A percentile compares a stretch with the other conserved stretches of the same genome.
These are phyloP conservation scores for Zaprionus camerounensis DNA, from an alignment of 1,140 invertebrate species.

Conservation along the genomic window DNA sequence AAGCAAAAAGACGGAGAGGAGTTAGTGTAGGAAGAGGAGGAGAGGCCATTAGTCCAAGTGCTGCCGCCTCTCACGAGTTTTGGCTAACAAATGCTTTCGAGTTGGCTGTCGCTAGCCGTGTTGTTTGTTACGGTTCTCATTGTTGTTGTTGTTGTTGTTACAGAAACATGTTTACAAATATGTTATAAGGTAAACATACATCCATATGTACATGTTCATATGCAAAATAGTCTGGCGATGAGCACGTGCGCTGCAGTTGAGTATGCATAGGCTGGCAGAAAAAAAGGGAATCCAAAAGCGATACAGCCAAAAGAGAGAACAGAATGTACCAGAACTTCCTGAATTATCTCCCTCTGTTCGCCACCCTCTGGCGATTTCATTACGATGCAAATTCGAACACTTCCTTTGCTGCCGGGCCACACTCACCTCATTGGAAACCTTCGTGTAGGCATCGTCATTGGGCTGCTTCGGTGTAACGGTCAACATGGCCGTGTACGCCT, in stretches of 20 bases:
- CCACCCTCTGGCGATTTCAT: slow-evolving; percentile 29
- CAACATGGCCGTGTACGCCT: slow-evolving; percentile 95
- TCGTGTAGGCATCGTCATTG: slow-evolving; percentile 90
- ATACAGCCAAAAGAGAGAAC: slow-evolving; percentile 25
- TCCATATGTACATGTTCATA: slow-evolving; percentile 9
- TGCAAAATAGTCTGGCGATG: slow-evolving; percentile 47
- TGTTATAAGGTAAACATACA: background rate
- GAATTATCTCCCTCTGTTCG: slow-evolving; percentile 29
- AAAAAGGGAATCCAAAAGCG: background rate
- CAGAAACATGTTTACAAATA: slow-evolving; percentile 48
- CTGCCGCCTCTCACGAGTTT: slow-evolving; percentile 19
- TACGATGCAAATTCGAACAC: slow-evolving; percentile 59
- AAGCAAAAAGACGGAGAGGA: no score
- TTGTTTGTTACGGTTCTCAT: slow-evolving; percentile 23
- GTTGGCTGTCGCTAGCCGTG: background rate
- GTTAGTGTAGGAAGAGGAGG: background rate
- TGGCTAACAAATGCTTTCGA: slow-evolving; percentile 25
- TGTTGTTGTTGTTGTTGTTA: slow-evolving; percentile 19
- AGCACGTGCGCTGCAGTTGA: slow-evolving; percentile 52
- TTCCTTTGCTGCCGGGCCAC: slow-evolving; percentile 20
- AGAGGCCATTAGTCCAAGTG: background rate
- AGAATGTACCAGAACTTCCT: background rate
- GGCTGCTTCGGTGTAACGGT: slow-evolving; percentile 95
- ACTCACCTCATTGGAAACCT: slow-evolving; percentile 90
- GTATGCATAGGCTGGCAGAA: slow-evolving; percentile 53